Evolutionary conservation across 53 echinoderm and acorn worm species (phyloP).

Genomic region (Echinarachnius parma): DNA sequence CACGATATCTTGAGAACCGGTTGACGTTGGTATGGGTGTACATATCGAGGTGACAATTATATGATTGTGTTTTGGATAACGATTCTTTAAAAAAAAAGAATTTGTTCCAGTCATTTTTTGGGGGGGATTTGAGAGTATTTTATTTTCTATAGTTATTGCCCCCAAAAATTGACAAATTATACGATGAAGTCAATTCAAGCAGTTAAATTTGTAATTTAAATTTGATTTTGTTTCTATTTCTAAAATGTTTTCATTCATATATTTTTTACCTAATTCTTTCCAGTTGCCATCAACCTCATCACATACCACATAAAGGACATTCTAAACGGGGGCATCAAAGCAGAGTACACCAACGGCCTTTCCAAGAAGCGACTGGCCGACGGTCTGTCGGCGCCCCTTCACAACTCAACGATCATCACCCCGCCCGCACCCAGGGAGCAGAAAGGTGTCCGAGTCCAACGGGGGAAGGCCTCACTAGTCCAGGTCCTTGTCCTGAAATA

Average conservation of each 20-base stretch:
- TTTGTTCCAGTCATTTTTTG: too few species aligned
- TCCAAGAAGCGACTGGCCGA: constrained; percentile 43
- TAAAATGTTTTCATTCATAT: neutral
- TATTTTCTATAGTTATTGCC: too few species aligned
- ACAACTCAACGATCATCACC: neutral
- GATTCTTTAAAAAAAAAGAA: too few species aligned
- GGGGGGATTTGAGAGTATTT: too few species aligned
- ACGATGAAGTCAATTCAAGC: too few species aligned
- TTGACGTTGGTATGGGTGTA: too few species aligned
- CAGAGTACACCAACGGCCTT: constrained; percentile 60
- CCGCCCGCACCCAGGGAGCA: constrained; percentile 32
- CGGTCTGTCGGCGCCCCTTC: constrained; percentile 35
- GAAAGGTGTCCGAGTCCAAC: constrained; percentile 67
- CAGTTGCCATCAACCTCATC: constrained; percentile 95
- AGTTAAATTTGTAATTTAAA: too few species aligned
- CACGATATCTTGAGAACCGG: too few species aligned
- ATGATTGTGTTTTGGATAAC: too few species aligned
- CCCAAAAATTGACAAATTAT: too few species aligned
- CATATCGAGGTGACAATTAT: too few species aligned
- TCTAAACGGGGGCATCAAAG: constrained; percentile 87
- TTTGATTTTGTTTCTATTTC: neutral
- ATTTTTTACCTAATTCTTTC: neutral
- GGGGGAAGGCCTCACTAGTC: constrained; percentile 76
- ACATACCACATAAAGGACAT: constrained; percentile 95
- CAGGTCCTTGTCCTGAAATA: too few species aligned